phyloP scores from a whole-genome alignment of 2,113 vertebrate genomes.

The Microcebus murinus region DNA sequence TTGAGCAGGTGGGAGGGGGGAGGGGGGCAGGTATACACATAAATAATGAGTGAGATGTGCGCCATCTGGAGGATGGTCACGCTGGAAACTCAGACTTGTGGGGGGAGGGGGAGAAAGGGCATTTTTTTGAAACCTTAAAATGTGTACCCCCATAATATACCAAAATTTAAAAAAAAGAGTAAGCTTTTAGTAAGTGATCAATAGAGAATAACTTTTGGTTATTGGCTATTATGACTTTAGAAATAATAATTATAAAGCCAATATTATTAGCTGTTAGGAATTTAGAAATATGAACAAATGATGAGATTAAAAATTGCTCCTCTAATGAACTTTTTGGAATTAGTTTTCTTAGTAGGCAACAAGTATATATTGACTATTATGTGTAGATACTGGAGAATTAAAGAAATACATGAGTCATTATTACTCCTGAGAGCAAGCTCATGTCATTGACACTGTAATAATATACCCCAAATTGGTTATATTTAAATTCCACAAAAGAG shows the following conservation, averaged over 20 bases:
- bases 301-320: neutral
- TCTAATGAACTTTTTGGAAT: neutral
- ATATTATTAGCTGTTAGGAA: neutral
- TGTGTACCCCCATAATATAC: too few species aligned
- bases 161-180: neutral
- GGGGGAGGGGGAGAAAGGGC: too few species aligned
- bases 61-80: too few species aligned
- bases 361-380: neutral
- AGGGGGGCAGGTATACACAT: too few species aligned
- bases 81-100: too few species aligned
- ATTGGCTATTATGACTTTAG: neutral
- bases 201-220: neutral
- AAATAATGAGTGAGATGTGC: too few species aligned
- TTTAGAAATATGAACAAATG: neutral
- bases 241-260: neutral
- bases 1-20: too few species aligned
- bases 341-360: neutral
- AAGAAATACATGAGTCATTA: neutral
- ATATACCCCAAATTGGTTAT: neutral
- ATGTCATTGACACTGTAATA: neutral
- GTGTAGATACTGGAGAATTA: neutral
- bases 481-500: neutral
- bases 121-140: too few species aligned
- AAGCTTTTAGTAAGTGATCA: neutral
- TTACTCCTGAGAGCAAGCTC: neutral